Conservation (phyloP, 2,113 vertebrate genomes). For the Struthidea cinerea region DNA sequence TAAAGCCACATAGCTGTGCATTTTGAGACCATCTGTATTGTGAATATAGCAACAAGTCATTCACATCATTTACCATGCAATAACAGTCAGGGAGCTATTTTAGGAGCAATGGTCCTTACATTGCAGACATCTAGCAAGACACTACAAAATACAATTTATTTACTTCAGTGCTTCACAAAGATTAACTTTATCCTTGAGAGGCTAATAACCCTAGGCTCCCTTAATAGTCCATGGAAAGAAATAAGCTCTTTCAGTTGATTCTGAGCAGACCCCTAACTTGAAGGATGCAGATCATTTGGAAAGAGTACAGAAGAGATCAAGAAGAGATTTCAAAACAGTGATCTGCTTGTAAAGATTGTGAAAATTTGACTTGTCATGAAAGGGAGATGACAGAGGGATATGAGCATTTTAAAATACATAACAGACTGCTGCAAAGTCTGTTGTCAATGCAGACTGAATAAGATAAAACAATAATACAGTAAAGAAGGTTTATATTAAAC, state of each 20-base stretch:
- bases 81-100: constrained; percentile 49
- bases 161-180: constrained; percentile 46
- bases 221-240: constrained; percentile 39
- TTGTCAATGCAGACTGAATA: background rate
- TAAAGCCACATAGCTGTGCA: background rate
- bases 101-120: constrained; percentile 52
- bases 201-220: constrained; percentile 38
- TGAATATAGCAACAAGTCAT: constrained; percentile 42
- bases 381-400: background rate
- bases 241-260: background rate
- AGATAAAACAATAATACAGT: background rate
- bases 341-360: background rate
- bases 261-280: background rate
- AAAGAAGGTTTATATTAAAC: background rate
- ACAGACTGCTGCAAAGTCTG: background rate
- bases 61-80: constrained; percentile 47
- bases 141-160: constrained; percentile 51
- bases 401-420: background rate
- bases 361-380: background rate
- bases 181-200: constrained; percentile 59
- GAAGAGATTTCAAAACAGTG: background rate
- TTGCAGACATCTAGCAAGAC: constrained; percentile 30
- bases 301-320: background rate
- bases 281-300: background rate
- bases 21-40: constrained; percentile 38